phyloP scores from a whole-genome alignment of 2,888 invertebrate genomes.

The Conops quadrifasciatus region DNA sequence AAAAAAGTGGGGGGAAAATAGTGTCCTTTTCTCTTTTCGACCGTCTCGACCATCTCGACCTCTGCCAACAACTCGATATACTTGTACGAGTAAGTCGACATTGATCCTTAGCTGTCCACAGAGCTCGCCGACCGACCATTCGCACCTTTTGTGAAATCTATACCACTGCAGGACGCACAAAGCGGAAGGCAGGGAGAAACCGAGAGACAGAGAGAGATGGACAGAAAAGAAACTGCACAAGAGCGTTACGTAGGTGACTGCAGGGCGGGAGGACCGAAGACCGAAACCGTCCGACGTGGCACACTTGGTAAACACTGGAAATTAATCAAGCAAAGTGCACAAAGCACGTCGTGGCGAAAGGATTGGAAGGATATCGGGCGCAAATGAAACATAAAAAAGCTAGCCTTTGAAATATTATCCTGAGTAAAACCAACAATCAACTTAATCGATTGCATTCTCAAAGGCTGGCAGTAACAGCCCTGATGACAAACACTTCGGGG shows the following conservation, averaged over 20 bases:
- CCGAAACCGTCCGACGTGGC: slow-evolving; percentile 11
- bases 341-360: slow-evolving; percentile 27
- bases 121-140: slow-evolving; percentile 19
- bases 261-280: slow-evolving; percentile 1
- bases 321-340: slow-evolving; percentile 49
- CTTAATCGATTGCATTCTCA: slow-evolving; percentile 43
- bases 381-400: slow-evolving; percentile 2
- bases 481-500: slow-evolving; percentile 11
- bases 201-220: slow-evolving; percentile 9
- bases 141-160: slow-evolving; percentile 10
- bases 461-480: slow-evolving; percentile 35
- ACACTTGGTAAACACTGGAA: slow-evolving; percentile 45
- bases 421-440: slow-evolving; percentile 41
- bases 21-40: neutral
- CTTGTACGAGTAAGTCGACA: neutral
- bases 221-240: neutral
- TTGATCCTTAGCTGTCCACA: slow-evolving; percentile 19
- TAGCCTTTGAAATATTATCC: slow-evolving; percentile 30
- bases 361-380: slow-evolving; percentile 25
- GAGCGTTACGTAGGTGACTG: neutral
- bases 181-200: slow-evolving; percentile 4
- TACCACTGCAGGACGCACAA: neutral
- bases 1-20: neutral
- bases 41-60: neutral
- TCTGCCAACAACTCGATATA: neutral